Evolutionary conservation across 1,140 invertebrate genomes (phyloP).

Genomic region (Diabrotica virgifera): DNA sequence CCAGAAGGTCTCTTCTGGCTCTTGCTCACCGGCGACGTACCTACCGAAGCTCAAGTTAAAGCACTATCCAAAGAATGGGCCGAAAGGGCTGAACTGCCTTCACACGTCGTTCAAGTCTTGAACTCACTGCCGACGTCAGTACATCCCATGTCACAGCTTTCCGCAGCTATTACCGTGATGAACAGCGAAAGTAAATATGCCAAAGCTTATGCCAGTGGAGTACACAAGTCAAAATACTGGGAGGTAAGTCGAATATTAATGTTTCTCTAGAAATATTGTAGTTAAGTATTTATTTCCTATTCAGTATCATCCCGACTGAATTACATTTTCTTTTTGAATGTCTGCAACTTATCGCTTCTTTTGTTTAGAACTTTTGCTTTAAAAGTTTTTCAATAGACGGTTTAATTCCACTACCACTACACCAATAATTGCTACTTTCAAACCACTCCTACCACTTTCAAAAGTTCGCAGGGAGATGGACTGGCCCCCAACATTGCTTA

Average conservation of each 20-base stretch:
- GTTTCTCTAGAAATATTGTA: no score
- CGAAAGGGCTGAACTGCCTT: slow-evolving; percentile 73
- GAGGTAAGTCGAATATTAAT: slow-evolving; percentile 48
- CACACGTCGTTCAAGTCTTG: slow-evolving; percentile 84
- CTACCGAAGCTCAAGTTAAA: slow-evolving; percentile 70
- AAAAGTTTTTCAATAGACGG: no score
- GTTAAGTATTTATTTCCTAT: no score
- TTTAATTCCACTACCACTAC: no score
- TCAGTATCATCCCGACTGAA: no score
- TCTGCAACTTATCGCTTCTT: no score
- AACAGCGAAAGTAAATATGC: slow-evolving; percentile 86
- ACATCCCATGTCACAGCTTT: slow-evolving; percentile 88
- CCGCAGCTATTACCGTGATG: slow-evolving; percentile 76
- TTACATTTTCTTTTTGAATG: no score
- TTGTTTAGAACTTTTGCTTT: no score
- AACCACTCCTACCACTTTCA: no score
- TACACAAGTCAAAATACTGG: slow-evolving; percentile 83
- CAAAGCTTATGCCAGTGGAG: slow-evolving; percentile 76
- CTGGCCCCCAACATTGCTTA: no score
- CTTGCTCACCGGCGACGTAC: slow-evolving; percentile 80
- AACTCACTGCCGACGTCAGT: slow-evolving; percentile 81
- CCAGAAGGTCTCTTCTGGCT: slow-evolving; percentile 91
- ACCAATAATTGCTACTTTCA: no score
- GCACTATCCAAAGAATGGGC: slow-evolving; percentile 84
- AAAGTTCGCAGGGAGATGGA: no score